A percentile compares a stretch with the other conserved stretches of the same genome.
Conservation (phyloP, 2,888 invertebrate genomes). For the Phortica okadai region DNA sequence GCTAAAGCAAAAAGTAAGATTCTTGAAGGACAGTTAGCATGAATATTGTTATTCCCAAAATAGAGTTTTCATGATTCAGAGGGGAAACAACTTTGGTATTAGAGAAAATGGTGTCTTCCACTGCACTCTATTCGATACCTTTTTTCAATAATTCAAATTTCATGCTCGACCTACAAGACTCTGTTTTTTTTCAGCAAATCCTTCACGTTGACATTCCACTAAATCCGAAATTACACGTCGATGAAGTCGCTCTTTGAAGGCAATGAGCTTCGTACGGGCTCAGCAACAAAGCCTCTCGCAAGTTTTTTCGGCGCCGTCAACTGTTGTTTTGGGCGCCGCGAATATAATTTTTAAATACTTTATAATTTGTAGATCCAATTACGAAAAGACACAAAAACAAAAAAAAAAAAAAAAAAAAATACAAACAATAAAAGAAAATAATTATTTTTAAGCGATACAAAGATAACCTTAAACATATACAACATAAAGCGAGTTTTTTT, state of each 20-base stretch:
- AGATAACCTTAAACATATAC: slow-evolving; percentile 6
- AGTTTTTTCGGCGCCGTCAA: too few species aligned
- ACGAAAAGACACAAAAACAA: neutral
- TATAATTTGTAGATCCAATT: slow-evolving; percentile 17
- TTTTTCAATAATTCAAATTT: too few species aligned
- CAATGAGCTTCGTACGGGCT: neutral
- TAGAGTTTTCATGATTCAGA: too few species aligned
- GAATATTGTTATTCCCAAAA: too few species aligned
- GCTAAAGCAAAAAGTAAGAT: slow-evolving; percentile 13
- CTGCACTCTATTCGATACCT: too few species aligned
- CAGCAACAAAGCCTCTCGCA: too few species aligned
- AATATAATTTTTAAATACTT: neutral
- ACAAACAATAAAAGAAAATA: slow-evolving; percentile 3
- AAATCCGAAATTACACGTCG: slow-evolving; percentile 56
- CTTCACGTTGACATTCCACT: slow-evolving; percentile 63
- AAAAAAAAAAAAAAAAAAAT: neutral
- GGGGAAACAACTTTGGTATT: too few species aligned
- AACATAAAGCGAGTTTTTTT: slow-evolving; percentile 1
- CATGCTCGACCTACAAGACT: neutral
- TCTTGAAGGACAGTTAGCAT: neutral
- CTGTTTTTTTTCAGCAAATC: slow-evolving; percentile 52
- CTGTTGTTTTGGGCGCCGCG: neutral
- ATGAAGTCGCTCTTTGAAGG: slow-evolving; percentile 66
- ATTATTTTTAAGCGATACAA: neutral
- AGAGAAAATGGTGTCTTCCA: too few species aligned